phyloP scores from a whole-genome alignment of 2,888 invertebrate species.

The Troides helena region DNA sequence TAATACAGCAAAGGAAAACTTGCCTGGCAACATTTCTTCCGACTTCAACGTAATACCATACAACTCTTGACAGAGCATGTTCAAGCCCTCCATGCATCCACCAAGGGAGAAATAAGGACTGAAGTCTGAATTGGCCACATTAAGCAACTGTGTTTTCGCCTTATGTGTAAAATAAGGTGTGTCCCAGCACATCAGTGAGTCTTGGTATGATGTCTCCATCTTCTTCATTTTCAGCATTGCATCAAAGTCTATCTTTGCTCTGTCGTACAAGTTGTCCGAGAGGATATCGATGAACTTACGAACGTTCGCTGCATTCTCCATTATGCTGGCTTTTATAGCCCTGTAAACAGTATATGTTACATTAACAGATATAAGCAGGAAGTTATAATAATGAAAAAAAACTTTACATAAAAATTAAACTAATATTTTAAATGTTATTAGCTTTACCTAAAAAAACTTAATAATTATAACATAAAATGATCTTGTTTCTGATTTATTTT shows the following conservation, averaged over 20 bases:
- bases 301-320: slow-evolving; percentile 90
- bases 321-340: slow-evolving; percentile 92
- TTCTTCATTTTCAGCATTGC: slow-evolving; percentile 88
- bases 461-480: too few relatives aligned
- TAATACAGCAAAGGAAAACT: slow-evolving; percentile 6
- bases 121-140: slow-evolving; percentile 86
- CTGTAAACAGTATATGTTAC: slow-evolving; percentile 60
- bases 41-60: slow-evolving; percentile 90
- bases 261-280: slow-evolving; percentile 83
- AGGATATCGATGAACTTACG: slow-evolving; percentile 88
- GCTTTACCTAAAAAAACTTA: too few relatives aligned
- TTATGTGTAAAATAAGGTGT: slow-evolving; percentile 90
- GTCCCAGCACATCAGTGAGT: slow-evolving; percentile 87
- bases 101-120: slow-evolving; percentile 95
- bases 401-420: too few relatives aligned
- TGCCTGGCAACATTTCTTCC: slow-evolving; percentile 85
- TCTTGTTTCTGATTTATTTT: too few relatives aligned
- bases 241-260: slow-evolving; percentile 87
- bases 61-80: slow-evolving; percentile 89
- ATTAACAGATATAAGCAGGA: too few relatives aligned
- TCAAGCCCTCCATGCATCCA: slow-evolving; percentile 98
- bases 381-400: too few relatives aligned
- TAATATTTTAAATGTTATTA: too few relatives aligned
- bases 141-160: slow-evolving; percentile 85
- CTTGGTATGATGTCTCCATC: slow-evolving; percentile 53